Conservation (phyloP, 2,888 invertebrate genomes). For the Luperina nickerlii region DNA sequence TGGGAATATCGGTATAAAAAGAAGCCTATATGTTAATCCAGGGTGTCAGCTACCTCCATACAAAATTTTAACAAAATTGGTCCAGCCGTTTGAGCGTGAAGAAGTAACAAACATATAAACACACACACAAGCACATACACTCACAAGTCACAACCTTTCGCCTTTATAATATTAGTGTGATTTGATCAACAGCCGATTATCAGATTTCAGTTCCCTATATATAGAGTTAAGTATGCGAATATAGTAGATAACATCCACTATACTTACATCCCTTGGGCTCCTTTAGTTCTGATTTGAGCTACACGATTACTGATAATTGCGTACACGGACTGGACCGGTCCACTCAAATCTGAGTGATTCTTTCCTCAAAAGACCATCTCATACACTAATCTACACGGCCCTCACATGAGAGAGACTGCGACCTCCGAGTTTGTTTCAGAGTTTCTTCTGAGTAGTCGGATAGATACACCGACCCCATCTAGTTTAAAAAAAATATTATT, state of each 20-base stretch:
- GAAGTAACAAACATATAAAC: too few relatives aligned
- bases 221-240: not conserved
- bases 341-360: not conserved
- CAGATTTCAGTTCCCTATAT: not conserved
- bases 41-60: too few relatives aligned
- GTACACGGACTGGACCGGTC: not conserved
- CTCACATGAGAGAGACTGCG: too few relatives aligned
- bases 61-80: too few relatives aligned
- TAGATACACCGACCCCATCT: not conserved
- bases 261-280: not conserved
- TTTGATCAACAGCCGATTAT: conserved; percentile 2
- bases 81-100: too few relatives aligned
- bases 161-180: too few relatives aligned
- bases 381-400: not conserved
- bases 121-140: too few relatives aligned
- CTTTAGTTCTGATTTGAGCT: not conserved
- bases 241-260: not conserved
- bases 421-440: not conserved
- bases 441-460: not conserved
- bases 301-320: not conserved
- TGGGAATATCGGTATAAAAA: too few relatives aligned
- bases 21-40: too few relatives aligned
- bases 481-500: not conserved
- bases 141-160: too few relatives aligned
- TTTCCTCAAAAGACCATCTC: not conserved